Evolutionary conservation across 2,888 invertebrate genomes (phyloP), one percentile per base, ranked within the genome.

Genomic region (Caenorhabditis sp.): DNA sequence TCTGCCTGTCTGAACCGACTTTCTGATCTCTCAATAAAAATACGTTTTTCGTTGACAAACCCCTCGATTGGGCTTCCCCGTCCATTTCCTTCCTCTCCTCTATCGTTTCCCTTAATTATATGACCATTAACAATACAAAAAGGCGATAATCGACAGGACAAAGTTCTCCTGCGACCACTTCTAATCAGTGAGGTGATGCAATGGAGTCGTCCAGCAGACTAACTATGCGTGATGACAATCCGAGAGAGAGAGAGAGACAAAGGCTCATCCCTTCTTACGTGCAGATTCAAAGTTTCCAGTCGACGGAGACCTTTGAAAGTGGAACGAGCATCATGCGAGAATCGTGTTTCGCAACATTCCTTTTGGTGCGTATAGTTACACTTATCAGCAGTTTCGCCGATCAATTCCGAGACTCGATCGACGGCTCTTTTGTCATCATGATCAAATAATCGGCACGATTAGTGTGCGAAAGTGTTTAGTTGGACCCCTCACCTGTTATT

Each of bases 361-460:
- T 18, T 15, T 26, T 35, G 40, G 1, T 61, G 37, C 53, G 50
- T 40, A 70, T 70, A 61, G 70, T 70, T 70, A 70, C 51, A 18
- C 6, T 70, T 70, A 70, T 70, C 70, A 61, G 50, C 28, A 13
- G 24, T 47, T 37, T 56, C n/a, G 26, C 20, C 18, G 69, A 18
- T 13, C 26, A 18, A 15, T 71, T 71, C 55, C 18, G 71, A 62
- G 64, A 72, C 37, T 58, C 47, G 64, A 50, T 65, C 72, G 26
- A 53, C n/a, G 9, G n/a, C 28, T 64, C 26, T 32, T 44, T 65
- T 56, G 72, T 64, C 64, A 53, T 35, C 70, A 51, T 50, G 51
- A 61, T 70, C 51, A 61, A 61, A 61, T 50, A 40, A 67, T 67
- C 53, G 67, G 62, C n/a, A 18, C 50, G 24, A 51, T 69, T 51